Conservation (phyloP, 2,888 invertebrate genomes). For the Eumacrocentrus americanus region DNA sequence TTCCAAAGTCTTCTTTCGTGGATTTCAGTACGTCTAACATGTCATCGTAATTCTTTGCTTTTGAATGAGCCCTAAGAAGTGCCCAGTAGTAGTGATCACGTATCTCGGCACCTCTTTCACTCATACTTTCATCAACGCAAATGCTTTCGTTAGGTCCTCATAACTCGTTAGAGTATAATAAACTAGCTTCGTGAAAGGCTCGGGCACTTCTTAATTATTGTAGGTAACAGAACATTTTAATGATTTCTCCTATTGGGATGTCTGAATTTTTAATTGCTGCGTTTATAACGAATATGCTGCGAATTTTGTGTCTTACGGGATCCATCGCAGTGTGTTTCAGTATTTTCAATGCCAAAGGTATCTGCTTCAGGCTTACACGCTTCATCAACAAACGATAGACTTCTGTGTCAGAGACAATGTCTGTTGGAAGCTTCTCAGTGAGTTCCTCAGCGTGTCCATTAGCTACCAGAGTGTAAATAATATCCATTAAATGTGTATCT, state of each 20-base stretch:
- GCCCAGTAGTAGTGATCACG: conserved; percentile 90
- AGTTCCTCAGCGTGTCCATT: conserved; percentile 73
- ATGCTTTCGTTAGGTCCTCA: conserved; percentile 6
- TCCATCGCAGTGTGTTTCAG: conserved; percentile 50
- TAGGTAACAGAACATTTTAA: conserved; percentile 70
- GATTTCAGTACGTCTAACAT: conserved; percentile 69
- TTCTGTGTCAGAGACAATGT: conserved; percentile 77
- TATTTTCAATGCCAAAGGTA: conserved; percentile 71
- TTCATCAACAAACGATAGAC: conserved; percentile 74
- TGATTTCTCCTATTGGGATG: conserved; percentile 68
- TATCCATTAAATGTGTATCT: conserved; percentile 77
- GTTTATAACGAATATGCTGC: conserved; percentile 74
- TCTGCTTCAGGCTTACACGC: conserved; percentile 73
- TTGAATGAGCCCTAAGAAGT: conserved; percentile 69
- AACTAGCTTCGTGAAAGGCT: conserved; percentile 70
- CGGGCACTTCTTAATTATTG: conserved; percentile 68
- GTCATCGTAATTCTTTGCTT: conserved; percentile 67
- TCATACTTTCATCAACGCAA: conserved; percentile 70
- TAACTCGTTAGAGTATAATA: conserved; percentile 66
- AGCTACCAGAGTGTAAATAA: conserved; percentile 72
- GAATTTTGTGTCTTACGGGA: conserved; percentile 50
- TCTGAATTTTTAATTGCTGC: conserved; percentile 70
- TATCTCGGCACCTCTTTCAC: conserved; percentile 68
- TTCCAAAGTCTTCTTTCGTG: conserved; percentile 69
- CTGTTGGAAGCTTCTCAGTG: conserved; percentile 68